phyloP scores from a whole-genome alignment of 2,797 vertebrate genomes.

The Hydrolagus colliei region DNA sequence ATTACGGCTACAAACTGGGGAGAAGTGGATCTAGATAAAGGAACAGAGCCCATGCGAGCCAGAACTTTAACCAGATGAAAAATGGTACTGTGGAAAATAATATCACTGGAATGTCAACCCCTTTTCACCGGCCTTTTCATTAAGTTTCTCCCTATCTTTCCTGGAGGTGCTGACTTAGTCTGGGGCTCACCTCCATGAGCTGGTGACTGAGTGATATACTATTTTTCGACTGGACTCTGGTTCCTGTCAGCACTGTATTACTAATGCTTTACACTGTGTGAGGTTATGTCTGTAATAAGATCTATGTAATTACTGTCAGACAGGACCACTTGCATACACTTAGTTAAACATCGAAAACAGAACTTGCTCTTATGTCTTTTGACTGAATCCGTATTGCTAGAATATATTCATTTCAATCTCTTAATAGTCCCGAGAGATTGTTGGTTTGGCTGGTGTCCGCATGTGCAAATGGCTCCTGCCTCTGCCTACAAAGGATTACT shows the following conservation, averaged over 20 bases:
- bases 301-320: background rate
- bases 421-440: background rate
- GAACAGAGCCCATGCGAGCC: too few relatives aligned
- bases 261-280: background rate
- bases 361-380: background rate
- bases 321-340: background rate
- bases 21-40: too few relatives aligned
- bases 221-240: too few relatives aligned
- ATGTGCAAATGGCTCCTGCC: too few relatives aligned
- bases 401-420: conserved; percentile 5
- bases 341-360: background rate
- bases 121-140: background rate
- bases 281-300: background rate
- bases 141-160: too few relatives aligned
- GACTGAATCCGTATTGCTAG: background rate
- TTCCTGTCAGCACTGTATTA: too few relatives aligned
- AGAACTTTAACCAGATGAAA: background rate
- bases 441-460: background rate
- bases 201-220: too few relatives aligned
- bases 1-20: too few relatives aligned
- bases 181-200: too few relatives aligned
- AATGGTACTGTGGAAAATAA: background rate
- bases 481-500: too few relatives aligned
- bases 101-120: background rate
- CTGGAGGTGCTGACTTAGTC: background rate